Evolutionary conservation across 37 sponge, comb jelly and placozoan species (phyloP).

Genomic region (Chondrilla cf. caribensis): DNA sequence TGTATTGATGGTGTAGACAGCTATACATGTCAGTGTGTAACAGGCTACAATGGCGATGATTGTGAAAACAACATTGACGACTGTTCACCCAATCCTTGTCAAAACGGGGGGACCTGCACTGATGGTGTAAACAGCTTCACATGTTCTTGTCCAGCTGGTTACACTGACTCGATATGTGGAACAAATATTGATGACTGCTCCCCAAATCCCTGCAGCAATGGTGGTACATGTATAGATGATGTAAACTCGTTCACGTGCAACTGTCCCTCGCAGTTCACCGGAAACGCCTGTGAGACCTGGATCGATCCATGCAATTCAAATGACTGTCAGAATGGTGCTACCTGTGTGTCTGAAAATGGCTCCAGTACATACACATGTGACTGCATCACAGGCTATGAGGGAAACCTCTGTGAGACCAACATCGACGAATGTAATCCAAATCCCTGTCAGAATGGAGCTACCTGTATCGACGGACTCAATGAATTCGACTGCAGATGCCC

Average conservation of each 20-base stretch:
- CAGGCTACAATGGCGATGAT: conserved; percentile 48
- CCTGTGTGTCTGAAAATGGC: not conserved
- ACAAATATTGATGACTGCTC: conserved; percentile 43
- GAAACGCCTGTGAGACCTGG: conserved; percentile 16
- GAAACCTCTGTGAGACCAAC: not conserved
- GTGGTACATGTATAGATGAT: conserved; percentile 37
- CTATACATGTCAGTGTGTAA: conserved; percentile 27
- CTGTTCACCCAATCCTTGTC: not conserved
- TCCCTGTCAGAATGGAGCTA: not conserved
- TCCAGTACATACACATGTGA: not conserved
- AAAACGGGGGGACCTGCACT: not conserved
- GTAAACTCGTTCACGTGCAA: not conserved
- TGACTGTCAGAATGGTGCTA: conserved; percentile 11
- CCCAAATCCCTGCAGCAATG: conserved; percentile 37
- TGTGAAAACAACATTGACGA: conserved; percentile 28
- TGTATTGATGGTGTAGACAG: conserved; percentile 19
- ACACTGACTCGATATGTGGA: conserved; percentile 6
- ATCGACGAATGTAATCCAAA: conserved; percentile 30
- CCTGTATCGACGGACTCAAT: conserved; percentile 17
- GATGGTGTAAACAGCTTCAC: not conserved
- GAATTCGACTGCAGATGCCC: conserved; percentile 11
- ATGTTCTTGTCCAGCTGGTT: conserved; percentile 6
- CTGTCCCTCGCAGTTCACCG: conserved; percentile 5
- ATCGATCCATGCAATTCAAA: conserved; percentile 22
- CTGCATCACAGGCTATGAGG: not conserved